Conservation (phyloP, 1,140 invertebrate species). For the Drosophila orosa region DNA sequence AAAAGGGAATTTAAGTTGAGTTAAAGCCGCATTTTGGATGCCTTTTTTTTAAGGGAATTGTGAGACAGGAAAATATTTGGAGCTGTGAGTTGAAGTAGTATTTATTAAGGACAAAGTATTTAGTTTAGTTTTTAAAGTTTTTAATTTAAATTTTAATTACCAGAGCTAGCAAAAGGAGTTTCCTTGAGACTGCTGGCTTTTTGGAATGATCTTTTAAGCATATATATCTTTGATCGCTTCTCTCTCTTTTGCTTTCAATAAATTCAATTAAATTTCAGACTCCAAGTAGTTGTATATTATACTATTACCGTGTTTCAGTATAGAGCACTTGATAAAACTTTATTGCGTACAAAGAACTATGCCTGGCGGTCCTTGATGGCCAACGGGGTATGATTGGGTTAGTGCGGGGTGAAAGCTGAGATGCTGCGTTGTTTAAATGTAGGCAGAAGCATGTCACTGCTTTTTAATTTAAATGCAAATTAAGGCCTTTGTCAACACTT, state of each 20-base stretch:
- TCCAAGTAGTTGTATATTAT: not conserved
- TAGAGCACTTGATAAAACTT: slow-evolving; percentile 40
- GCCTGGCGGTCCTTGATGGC: slow-evolving; percentile 38
- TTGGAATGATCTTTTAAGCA: no score
- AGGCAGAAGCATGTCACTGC: slow-evolving; percentile 80
- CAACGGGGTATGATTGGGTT: slow-evolving; percentile 33
- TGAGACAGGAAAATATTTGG: no score
- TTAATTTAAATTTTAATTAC: no score
- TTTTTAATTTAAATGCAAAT: slow-evolving; percentile 84
- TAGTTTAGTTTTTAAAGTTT: not conserved
- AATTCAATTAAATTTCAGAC: no score
- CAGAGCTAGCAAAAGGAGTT: no score
- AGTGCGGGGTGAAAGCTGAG: slow-evolving; percentile 11
- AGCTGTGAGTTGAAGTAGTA: no score
- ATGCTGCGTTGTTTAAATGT: slow-evolving; percentile 72
- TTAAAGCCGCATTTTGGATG: not conserved
- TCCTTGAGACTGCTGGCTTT: no score
- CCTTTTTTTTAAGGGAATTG: slow-evolving; percentile 2
- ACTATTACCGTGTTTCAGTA: not conserved
- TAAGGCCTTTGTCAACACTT: slow-evolving; percentile 83
- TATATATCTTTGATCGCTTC: no score
- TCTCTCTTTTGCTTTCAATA: no score
- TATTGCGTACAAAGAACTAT: slow-evolving; percentile 56
- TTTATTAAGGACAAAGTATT: not conserved
- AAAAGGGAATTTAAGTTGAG: not conserved